These are phyloP conservation scores for Pseudachorutes palmiensis DNA, from an alignment of 1,140 invertebrate species.

Conservation along the genomic window DNA sequence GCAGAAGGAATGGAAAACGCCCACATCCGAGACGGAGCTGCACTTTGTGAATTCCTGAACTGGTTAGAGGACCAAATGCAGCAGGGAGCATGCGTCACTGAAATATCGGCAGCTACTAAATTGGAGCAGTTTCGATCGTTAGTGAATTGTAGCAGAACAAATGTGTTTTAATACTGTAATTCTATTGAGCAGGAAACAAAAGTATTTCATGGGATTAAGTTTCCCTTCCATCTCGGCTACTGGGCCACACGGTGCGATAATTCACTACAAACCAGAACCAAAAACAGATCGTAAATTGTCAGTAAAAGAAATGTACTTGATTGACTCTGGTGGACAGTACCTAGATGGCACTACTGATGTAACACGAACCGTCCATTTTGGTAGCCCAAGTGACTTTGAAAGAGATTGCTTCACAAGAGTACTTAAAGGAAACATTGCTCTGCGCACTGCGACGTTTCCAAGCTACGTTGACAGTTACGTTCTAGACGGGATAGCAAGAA, in stretches of 20 bases:
- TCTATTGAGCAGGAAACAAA: slow-evolving; percentile 41
- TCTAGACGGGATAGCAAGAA: slow-evolving; percentile 82
- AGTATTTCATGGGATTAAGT: slow-evolving; percentile 75
- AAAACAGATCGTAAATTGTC: slow-evolving; percentile 46
- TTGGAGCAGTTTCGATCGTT: slow-evolving; percentile 70
- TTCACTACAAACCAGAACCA: slow-evolving; percentile 74
- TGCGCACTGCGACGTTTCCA: slow-evolving; percentile 73
- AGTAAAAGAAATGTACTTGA: slow-evolving; percentile 51
- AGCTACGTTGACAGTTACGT: slow-evolving; percentile 64
- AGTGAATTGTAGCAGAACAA: slow-evolving; percentile 26
- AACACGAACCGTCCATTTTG: slow-evolving; percentile 85
- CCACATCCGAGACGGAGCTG: slow-evolving; percentile 80
- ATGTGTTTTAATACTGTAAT: neutral
- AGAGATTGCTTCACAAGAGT: slow-evolving; percentile 88
- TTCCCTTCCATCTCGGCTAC: slow-evolving; percentile 87
- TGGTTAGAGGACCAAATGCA: slow-evolving; percentile 73
- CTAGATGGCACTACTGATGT: slow-evolving; percentile 89
- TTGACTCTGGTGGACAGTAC: slow-evolving; percentile 53
- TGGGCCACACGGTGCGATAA: slow-evolving; percentile 85
- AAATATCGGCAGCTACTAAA: slow-evolving; percentile 74
- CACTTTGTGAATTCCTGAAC: slow-evolving; percentile 80
- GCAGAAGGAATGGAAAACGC: slow-evolving; percentile 75
- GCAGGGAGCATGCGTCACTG: slow-evolving; percentile 60
- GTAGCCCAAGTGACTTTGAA: slow-evolving; percentile 65
- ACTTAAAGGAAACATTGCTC: slow-evolving; percentile 75